A percentile compares a stretch with the other conserved stretches of the same genome.
Evolutionary conservation across 2,113 vertebrate species (phyloP).

Genomic region (Oxygymnocypris stewartii): DNA sequence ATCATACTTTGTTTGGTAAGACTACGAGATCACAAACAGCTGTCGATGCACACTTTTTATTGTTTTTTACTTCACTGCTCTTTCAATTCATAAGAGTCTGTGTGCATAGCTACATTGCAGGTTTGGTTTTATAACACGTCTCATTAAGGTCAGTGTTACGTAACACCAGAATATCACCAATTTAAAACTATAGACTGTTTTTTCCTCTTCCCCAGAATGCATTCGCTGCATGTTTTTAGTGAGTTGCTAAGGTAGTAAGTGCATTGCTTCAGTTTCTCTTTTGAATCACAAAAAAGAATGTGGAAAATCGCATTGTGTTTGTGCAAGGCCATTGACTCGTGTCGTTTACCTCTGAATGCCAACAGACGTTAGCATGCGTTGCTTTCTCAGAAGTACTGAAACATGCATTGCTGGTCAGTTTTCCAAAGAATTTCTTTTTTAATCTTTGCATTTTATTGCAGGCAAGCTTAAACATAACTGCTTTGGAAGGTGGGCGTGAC

Average conservation of each 20-base stretch:
- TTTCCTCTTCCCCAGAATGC: not conserved
- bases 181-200: conserved; percentile 15
- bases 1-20: conserved; percentile 2
- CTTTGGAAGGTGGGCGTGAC: conserved; percentile 10
- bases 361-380: not conserved
- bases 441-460: not conserved
- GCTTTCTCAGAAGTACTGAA: not conserved
- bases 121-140: conserved; percentile 37
- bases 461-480: not conserved
- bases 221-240: not conserved
- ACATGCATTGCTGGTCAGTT: not conserved
- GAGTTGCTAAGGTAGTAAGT: not conserved
- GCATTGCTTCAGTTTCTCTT: conserved; percentile 21
- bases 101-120: conserved; percentile 30
- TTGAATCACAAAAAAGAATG: conserved; percentile 14
- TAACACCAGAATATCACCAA: conserved; percentile 3
- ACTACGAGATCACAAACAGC: not conserved
- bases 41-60: not conserved
- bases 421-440: not conserved
- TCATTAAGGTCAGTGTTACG: conserved; percentile 34
- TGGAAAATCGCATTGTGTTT: not conserved
- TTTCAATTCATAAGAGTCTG: conserved; percentile 22
- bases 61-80: not conserved
- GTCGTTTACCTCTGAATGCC: not conserved
- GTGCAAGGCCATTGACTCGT: conserved; percentile 12